Evolutionary conservation across 2,888 invertebrate species (phyloP).

Genomic region (Apotomis capreana): DNA sequence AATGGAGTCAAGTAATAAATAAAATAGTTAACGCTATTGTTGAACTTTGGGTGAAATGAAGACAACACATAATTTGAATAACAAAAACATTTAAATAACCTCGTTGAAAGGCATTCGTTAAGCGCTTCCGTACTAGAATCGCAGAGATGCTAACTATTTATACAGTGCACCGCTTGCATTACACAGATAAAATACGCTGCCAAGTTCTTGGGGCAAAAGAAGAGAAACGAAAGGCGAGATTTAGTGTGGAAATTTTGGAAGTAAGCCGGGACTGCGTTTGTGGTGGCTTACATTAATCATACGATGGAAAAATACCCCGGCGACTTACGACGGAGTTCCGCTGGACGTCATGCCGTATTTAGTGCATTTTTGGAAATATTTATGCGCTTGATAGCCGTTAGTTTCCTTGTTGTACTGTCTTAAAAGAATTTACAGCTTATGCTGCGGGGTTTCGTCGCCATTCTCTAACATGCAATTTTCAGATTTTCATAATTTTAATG

Average conservation of each 20-base stretch:
- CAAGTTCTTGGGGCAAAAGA: constrained; percentile 80
- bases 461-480: no score
- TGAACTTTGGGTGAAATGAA: no score
- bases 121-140: constrained; percentile 41
- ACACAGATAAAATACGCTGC: constrained; percentile 80
- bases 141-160: constrained; percentile 67
- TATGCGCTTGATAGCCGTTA: background rate
- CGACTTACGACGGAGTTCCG: constrained; percentile 59
- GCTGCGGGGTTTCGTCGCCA: no score
- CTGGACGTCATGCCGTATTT: constrained; percentile 53
- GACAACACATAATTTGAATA: constrained; percentile 25
- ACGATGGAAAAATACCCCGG: constrained; percentile 69
- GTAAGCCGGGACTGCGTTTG: constrained; percentile 76
- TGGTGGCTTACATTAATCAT: constrained; percentile 77
- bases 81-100: constrained; percentile 37
- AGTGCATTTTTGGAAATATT: constrained; percentile 34
- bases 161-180: constrained; percentile 75
- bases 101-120: constrained; percentile 34
- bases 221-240: constrained; percentile 77
- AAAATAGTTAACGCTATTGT: no score
- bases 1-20: no score
- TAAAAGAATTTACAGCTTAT: background rate
- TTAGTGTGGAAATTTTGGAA: constrained; percentile 81
- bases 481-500: no score
- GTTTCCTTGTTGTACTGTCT: background rate